phyloP scores from a whole-genome alignment of 2,113 vertebrate species.

The Calyptomena viridis region DNA sequence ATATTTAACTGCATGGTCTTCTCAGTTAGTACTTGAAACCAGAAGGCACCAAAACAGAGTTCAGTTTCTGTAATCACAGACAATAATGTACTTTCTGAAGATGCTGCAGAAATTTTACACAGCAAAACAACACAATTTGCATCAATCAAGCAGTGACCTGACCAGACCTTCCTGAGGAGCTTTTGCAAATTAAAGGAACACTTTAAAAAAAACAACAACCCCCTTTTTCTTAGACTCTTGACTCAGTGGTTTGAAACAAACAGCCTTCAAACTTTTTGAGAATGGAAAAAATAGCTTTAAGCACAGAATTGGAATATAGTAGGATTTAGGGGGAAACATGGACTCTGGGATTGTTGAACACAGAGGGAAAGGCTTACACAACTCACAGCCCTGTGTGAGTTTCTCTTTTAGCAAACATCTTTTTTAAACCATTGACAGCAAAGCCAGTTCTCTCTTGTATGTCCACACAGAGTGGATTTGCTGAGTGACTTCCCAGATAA shows the following conservation, averaged over 20 bases:
- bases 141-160: not conserved
- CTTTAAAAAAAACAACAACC: not conserved
- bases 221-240: not conserved
- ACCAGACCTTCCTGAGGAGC: not conserved
- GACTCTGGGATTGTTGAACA: not conserved
- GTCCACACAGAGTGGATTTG: not conserved
- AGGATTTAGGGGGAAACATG: not conserved
- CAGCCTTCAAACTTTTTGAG: not conserved
- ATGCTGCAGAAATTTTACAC: not conserved
- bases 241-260: not conserved
- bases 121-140: not conserved
- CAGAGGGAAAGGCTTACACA: not conserved
- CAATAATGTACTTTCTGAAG: not conserved
- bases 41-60: slow-evolving; percentile 20
- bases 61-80: slow-evolving; percentile 8
- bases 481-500: not conserved
- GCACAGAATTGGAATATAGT: not conserved
- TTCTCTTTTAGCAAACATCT: not conserved
- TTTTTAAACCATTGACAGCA: not conserved
- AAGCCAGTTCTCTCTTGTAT: not conserved
- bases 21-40: slow-evolving; percentile 3
- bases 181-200: not conserved
- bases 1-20: slow-evolving; percentile 42
- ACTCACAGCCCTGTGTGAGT: not conserved
- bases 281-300: not conserved